Base-by-base conservation (phyloP, 2,888 invertebrate genomes). In the Cecidostiba fungosa region DNA sequence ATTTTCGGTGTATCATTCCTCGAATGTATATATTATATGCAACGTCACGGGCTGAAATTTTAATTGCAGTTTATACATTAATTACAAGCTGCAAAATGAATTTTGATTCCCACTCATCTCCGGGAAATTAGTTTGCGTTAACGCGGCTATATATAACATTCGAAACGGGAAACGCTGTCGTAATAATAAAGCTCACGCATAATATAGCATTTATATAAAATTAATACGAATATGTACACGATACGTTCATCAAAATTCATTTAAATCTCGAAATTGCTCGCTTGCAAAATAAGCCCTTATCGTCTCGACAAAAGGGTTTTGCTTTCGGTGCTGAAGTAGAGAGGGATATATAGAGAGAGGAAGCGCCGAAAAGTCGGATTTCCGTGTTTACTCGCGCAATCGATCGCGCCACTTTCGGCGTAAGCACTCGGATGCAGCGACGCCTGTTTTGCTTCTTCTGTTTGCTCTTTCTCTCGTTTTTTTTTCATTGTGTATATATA, bases 331-430 rank as follows among this genome's bases (percentile, higher is more conserved):
- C n/a, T 1, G 12, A 19, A 54, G 54, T 54, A 47, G 54, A 43
- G 43, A 43, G 43, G 5, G 43, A 19, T 0, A 6, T 14, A n/a
- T 12, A 29, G n/a, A 10, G 29, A 39, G 54, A 39, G 47, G 62
- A 16, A 32, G 23, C 79, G 36, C 16, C 32, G 54, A 70, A 72
- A 79, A 79, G 79, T 79, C 72, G 79, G 79, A 79, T 79, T 47
- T 79, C 79, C 79, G n/a, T 79, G 50, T 79, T 72, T 72, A 23
- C 39, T 26, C 10, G 66, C 29, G 66, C 29, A 26, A 66, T 66
- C 66, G 66, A 66, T 66, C 26, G 29, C 79, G 47, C 70, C 76
- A 77, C 54, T 54, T 29, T 77, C 54, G 36, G 66, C 16, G 10
- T n/a, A 66, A 66, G 66, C 29, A 29, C 29, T 66, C 66, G 66